Base-by-base conservation (phyloP, 2,797 vertebrate genomes). In the Alectoris magna region DNA sequence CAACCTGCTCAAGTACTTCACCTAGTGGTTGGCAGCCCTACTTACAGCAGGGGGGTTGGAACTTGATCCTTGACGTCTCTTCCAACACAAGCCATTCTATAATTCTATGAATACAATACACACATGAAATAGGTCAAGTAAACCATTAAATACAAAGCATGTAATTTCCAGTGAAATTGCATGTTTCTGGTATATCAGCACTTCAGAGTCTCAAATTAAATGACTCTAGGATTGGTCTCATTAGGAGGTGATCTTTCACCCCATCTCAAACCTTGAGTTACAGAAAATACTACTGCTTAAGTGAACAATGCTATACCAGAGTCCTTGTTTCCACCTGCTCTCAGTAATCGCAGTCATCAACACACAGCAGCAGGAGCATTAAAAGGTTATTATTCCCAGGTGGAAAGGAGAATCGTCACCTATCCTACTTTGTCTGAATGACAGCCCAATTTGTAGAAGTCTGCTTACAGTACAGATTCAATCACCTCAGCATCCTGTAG, bases 251-350 rank as follows among this genome's bases (percentile, higher is more conserved):
- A 62, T 66, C 41, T 79, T 41, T 84, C 64, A 66, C 64, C 31
- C 63, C 4, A 4, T 36, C 48, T 81, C 69, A 44, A 1, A 0
- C 5, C 10, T 53, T 24, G 12, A 78, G 29, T 56, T 56, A 60
- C 0, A 56, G 70, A 59, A 91, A 90, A 70, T 6, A 44, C 8
- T 55, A 18, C 24, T 55, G 18, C 46, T 66, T 56, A 84, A 63
- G 38, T 6, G 10, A 66, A 58, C 0, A 0, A 17, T 1, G 1
- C 19, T 5, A 2, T 2, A 21, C 44, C 0, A 18, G 51, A 91
- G n/a, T 38, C 34, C 38, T 78, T 34, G 27, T 5, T 55, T 41
- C 26, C 60, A 41, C 16, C 19, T 41, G 51, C 76, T 34, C 55
- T 5, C 21, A 63, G 70, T 51, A 78, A 44, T 3, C 43, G 43